Evolutionary conservation across 2,888 invertebrate species (phyloP).

Genomic region (Phyto melanocephala): DNA sequence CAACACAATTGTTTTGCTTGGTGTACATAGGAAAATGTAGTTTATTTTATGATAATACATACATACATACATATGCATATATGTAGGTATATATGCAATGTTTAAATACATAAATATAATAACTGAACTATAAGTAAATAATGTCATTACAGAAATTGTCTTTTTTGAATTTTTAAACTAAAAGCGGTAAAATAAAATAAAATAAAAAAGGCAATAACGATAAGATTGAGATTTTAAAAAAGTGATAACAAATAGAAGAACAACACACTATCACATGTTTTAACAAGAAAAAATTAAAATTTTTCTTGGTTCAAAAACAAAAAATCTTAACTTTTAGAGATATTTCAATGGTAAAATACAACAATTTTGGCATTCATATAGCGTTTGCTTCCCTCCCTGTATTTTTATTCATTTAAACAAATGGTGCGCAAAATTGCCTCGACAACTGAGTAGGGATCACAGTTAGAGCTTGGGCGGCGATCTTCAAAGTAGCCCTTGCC

Average conservation of each 20-base stretch:
- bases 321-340: not conserved
- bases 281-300: constrained; percentile 15
- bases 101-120: constrained; percentile 31
- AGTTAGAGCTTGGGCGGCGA: constrained; percentile 94
- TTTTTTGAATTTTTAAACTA: constrained; percentile 2
- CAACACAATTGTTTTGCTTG: no score
- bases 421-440: constrained; percentile 93
- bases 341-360: constrained; percentile 13
- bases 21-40: no score
- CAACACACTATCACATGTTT: constrained; percentile 3
- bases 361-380: not conserved
- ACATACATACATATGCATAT: no score
- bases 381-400: not conserved
- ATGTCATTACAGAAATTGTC: constrained; percentile 44
- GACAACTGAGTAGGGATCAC: constrained; percentile 93
- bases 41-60: not conserved
- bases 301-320: constrained; percentile 17
- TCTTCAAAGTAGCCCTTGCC: constrained; percentile 98
- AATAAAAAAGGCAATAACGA: not conserved
- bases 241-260: not conserved
- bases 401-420: constrained; percentile 82
- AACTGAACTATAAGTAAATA: constrained; percentile 55
- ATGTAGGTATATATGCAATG: no score
- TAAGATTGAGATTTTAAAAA: not conserved
- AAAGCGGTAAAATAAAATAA: not conserved